These are phyloP conservation scores for Dinoponera quadriceps DNA, from an alignment of 1,140 invertebrate species.

Conservation along the genomic window DNA sequence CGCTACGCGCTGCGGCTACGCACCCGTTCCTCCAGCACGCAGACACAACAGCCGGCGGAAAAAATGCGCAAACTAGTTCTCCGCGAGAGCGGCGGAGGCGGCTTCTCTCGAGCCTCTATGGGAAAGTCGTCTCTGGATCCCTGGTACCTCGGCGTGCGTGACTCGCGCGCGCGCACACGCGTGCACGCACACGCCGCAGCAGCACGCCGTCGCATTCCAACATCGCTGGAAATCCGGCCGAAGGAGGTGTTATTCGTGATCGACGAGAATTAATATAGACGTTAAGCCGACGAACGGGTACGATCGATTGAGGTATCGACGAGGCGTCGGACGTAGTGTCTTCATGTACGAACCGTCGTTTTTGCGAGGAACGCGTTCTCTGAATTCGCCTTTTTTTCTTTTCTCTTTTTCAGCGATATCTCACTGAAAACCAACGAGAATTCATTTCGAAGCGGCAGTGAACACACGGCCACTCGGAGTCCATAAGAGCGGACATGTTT, in stretches of 20 bases:
- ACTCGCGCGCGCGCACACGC: background rate
- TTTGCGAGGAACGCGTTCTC: too few species aligned
- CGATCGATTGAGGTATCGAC: background rate
- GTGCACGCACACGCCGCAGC: too few species aligned
- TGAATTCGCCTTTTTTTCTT: too few species aligned
- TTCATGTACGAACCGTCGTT: too few species aligned
- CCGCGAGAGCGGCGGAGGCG: background rate
- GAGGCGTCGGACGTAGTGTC: too few species aligned
- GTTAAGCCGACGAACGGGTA: background rate
- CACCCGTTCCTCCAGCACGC: conserved; percentile 39
- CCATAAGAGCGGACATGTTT: too few species aligned
- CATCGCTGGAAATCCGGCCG: background rate
- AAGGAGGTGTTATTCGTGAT: background rate
- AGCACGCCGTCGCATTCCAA: background rate
- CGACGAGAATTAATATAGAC: background rate
- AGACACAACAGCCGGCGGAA: conserved; percentile 41
- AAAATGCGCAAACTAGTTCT: conserved; percentile 69
- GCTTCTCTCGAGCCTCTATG: background rate
- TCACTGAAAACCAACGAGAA: too few species aligned
- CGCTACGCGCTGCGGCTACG: conserved; percentile 2
- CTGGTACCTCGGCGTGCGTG: background rate
- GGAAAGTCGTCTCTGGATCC: conserved; percentile 14
- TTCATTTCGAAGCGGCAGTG: too few species aligned
- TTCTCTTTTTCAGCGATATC: too few species aligned
- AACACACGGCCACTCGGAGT: too few species aligned